Evolutionary conservation across 1,140 invertebrate genomes (phyloP), one percentile per base, ranked within the genome.

Genomic region (Oryctes rhinoceros): DNA sequence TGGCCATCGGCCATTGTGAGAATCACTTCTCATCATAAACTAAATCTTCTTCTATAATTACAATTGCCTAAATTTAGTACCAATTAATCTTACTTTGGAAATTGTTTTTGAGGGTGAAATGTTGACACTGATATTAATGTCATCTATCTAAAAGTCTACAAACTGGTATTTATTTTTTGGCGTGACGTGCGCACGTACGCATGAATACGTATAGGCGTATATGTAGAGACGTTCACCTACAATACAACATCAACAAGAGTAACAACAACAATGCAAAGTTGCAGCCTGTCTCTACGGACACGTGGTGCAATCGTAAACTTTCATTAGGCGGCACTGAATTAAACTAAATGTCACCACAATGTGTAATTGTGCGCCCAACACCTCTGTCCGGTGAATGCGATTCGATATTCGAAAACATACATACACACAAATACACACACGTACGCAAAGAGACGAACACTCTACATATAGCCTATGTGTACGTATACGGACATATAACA

Each of bases 311-410:
- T 86, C 85, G 84, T 86, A 86, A 86, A 86, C 78, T 86, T 84
- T 86, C 85, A 86, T 86, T 86, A 86, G 85, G 44, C 82, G 82
- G 77, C 84, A 83, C 79, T 86, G 85, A 86, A 86, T 86, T 86
- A 83, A 85, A 86, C 85, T 86, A 85, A 71, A 86, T 86, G 85
- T 86, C 85, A 85, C 84, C 85, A 84, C 85, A 85, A 86, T 82
- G 84, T 84, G 84, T 86, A 85, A 86, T 86, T 85, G 85, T 85
- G 85, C 85, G 81, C 83, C 80, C 76, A 81, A 78, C 81, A 83
- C 79, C 80, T 82, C 79, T 84, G 81, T 82, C 80, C 78, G 65
- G 65, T 71, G 81, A 81, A 84, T 84, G 83, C 78, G 80, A 83
- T 81, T 81, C 84, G 81, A 85, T 85, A 85, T 85, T 83, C 84